phyloP scores from a whole-genome alignment of 1,140 invertebrate species.

The Tyrophagus putrescentiae region DNA sequence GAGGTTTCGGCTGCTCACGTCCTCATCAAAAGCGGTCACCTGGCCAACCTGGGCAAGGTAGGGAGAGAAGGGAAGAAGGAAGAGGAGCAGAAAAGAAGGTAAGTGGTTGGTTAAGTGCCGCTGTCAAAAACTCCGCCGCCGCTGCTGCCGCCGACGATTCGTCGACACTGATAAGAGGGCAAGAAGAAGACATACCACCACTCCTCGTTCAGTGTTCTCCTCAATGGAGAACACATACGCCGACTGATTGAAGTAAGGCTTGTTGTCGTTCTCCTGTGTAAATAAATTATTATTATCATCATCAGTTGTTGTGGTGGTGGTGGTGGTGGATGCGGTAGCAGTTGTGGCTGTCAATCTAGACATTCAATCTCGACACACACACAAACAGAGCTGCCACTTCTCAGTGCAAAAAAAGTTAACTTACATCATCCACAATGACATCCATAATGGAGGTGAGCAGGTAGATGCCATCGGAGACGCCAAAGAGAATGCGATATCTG shows the following conservation, averaged over 20 bases:
- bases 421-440: slow-evolving; percentile 39
- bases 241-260: slow-evolving; percentile 62
- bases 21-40: slow-evolving; percentile 62
- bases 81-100: background rate
- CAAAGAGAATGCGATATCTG: slow-evolving; percentile 57
- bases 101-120: background rate
- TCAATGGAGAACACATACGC: slow-evolving; percentile 76
- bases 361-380: no score
- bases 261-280: slow-evolving; percentile 60
- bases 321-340: no score
- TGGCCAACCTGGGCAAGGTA: slow-evolving; percentile 58
- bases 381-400: no score
- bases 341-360: no score
- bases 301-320: background rate
- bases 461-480: slow-evolving; percentile 58
- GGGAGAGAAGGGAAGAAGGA: background rate
- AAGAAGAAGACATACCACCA: slow-evolving; percentile 29
- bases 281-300: background rate
- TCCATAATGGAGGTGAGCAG: background rate
- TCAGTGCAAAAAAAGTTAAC: background rate
- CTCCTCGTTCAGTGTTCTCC: slow-evolving; percentile 63
- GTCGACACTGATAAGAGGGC: no score
- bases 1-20: slow-evolving; percentile 69
- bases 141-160: no score
- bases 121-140: no score